Evolutionary conservation across 2,888 invertebrate species (phyloP), one percentile per base, ranked within the genome.

Genomic region (Chaetogeoica ovagalla): DNA sequence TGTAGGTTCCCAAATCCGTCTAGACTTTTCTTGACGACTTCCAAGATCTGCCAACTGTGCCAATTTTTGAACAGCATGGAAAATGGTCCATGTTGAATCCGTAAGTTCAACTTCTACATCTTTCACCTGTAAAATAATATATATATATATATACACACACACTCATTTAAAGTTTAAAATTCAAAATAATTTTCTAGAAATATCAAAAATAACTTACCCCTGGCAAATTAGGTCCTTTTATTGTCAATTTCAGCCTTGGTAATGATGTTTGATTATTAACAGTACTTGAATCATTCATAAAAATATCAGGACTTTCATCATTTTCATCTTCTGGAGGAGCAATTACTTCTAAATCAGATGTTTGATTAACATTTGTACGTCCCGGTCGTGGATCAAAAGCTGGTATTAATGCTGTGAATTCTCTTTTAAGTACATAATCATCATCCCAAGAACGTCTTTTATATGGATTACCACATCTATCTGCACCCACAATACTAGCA

Each of bases 351-450:
- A 96, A 88, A 88, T 98, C 95, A 88, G 89, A 90, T n/a, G 95
- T 96, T 87, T 98, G 98, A 87, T 98, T 98, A 69, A 98, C 94
- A 87, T 99, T 99, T 13, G 97, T 97, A 83, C 98, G 91, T 1
- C 99, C 98, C 0, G 98, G 98, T 73, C 98, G 89, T n/a, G 99
- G 99, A 88, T 99, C 99, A 87, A 99, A 99, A 3, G 98, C 98
- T 0, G 99, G 99, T 85, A 99, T 98, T 72, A 99, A 90, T 9
- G 98, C 98, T 1, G 96, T 95, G 87, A 97, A 98, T 87, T 98
- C 97, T 71, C 98, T 89, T 87, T 97, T 98, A 77, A 99, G 88
- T 66, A 99, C 96, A 86, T 94, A 97, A 86, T 99, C 98, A 85
- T 99, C 98, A 86, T 99, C 98, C 98, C 98, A 99, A 0, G 94